These are phyloP conservation scores for Festucalex cinctus DNA, from an alignment of 2,113 vertebrate species.

Conservation along the genomic window DNA sequence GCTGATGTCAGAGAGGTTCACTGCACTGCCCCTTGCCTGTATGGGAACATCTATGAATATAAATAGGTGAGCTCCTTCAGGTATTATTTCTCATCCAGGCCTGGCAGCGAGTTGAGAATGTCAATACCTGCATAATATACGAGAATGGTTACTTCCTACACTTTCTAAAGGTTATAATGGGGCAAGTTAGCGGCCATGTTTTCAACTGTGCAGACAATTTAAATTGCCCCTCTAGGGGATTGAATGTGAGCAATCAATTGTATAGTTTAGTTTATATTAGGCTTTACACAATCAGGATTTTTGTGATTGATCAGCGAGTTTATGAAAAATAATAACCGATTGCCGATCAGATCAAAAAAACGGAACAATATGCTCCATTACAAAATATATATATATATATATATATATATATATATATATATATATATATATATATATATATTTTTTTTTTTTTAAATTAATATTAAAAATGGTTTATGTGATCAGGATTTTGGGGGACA, in stretches of 20 bases:
- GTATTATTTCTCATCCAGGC: conserved; percentile 55
- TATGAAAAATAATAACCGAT: too few relatives aligned
- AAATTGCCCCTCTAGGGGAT: conserved; percentile 1
- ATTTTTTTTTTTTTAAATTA: too few relatives aligned
- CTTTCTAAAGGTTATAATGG: conserved; percentile 48
- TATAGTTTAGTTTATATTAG: conserved; percentile 5
- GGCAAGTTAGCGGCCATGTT: conserved; percentile 25
- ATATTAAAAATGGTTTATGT: too few relatives aligned
- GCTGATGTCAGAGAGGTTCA: conserved; percentile 53
- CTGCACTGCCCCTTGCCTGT: conserved; percentile 57
- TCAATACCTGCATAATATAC: conserved; percentile 56
- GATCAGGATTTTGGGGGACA: too few relatives aligned
- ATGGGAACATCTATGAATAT: conserved; percentile 62
- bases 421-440: too few relatives aligned
- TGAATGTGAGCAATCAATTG: conserved; percentile 9
- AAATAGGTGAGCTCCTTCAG: conserved; percentile 57
- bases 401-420: too few relatives aligned
- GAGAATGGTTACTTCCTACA: conserved; percentile 36
- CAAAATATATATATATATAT: too few relatives aligned
- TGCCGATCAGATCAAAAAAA: too few relatives aligned
- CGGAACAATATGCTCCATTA: too few relatives aligned
- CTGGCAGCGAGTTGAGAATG: conserved; percentile 50
- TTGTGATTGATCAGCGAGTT: too few relatives aligned
- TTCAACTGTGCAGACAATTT: conserved; percentile 18
- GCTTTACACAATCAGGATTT: too few relatives aligned